These are phyloP conservation scores for Coenonympha arcania DNA, from an alignment of 2,888 invertebrate species.

Conservation along the genomic window DNA sequence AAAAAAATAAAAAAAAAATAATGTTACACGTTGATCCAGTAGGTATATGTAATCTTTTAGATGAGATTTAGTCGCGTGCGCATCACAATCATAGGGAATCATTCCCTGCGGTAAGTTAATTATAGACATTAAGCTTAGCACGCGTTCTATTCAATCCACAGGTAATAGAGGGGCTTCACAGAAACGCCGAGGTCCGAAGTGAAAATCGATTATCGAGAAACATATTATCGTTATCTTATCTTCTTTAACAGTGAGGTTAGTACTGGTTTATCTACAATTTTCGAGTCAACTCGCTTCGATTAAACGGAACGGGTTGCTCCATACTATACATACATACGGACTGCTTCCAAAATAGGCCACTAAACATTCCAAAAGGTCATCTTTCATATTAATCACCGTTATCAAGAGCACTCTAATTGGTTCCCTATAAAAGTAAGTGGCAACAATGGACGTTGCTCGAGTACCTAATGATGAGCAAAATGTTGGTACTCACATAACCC, in stretches of 20 bases:
- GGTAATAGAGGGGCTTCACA: constrained; percentile 19
- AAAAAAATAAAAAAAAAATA: too few relatives aligned
- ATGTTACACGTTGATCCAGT: too few relatives aligned
- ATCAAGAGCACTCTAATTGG: constrained; percentile 22
- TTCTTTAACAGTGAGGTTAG: too few relatives aligned
- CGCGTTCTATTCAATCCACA: constrained; percentile 45
- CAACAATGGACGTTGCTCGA: constrained; percentile 26
- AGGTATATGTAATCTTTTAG: too few relatives aligned
- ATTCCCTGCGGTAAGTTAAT: constrained; percentile 41
- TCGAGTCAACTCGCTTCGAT: too few relatives aligned
- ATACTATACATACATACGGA: too few relatives aligned
- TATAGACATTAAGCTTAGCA: constrained; percentile 52
- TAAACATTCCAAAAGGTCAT: background rate
- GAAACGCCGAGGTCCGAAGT: constrained; percentile 22
- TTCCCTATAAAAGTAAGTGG: constrained; percentile 20
- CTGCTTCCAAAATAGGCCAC: too few relatives aligned
- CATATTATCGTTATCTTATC: too few relatives aligned
- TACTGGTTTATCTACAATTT: too few relatives aligned
- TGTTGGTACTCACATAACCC: constrained; percentile 26
- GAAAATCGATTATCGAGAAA: constrained; percentile 26
- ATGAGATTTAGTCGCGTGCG: constrained; percentile 4
- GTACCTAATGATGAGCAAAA: constrained; percentile 30
- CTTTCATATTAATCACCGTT: background rate
- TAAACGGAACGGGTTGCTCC: too few relatives aligned
- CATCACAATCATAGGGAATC: constrained; percentile 1